These are phyloP conservation scores for Tyrannus savana DNA, from an alignment of 2,113 vertebrate species.

Conservation along the genomic window DNA sequence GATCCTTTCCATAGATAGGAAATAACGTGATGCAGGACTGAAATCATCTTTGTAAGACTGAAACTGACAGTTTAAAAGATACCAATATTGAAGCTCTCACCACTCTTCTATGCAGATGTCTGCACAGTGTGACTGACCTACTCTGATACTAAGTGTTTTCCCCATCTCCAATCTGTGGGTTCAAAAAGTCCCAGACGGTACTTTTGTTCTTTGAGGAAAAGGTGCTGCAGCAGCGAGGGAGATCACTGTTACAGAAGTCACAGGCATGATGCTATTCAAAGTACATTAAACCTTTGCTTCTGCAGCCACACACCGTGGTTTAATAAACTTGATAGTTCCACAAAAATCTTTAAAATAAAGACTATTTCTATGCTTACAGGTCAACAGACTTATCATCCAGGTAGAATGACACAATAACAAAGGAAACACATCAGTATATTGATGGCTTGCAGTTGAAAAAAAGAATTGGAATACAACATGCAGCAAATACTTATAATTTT, in stretches of 20 bases:
- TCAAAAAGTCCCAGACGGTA: slow-evolving; percentile 22
- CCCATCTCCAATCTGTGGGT: neutral
- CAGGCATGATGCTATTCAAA: neutral
- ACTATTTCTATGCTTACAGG: neutral
- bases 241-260: neutral
- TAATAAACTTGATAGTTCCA: neutral
- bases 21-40: slow-evolving; percentile 2
- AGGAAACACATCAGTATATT: neutral
- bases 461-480: neutral
- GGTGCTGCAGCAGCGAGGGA: neutral
- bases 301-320: neutral
- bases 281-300: neutral
- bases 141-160: neutral
- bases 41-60: neutral
- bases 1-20: slow-evolving; percentile 56
- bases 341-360: neutral
- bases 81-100: neutral
- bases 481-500: neutral
- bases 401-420: neutral
- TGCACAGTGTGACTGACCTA: neutral
- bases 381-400: neutral
- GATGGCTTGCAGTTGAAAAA: neutral
- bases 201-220: slow-evolving; percentile 18
- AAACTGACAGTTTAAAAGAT: slow-evolving; percentile 51
- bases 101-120: neutral